A percentile compares a stretch with the other conserved stretches of the same genome.
These are phyloP conservation scores for Linepithema humile DNA, from an alignment of 1,140 invertebrate genomes.

Conservation along the genomic window DNA sequence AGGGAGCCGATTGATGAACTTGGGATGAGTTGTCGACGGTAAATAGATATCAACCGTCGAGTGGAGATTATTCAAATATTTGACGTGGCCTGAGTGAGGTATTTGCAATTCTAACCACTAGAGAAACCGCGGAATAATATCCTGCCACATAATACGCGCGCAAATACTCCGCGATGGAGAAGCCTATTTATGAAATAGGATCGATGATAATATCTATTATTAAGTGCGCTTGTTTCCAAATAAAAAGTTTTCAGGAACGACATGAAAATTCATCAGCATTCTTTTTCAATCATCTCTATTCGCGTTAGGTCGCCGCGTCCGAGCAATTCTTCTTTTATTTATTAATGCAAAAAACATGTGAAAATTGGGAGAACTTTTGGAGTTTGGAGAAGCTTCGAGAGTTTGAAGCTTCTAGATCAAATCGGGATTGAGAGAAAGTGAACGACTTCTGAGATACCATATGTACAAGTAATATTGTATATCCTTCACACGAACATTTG, in stretches of 20 bases:
- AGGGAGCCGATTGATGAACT: conserved; percentile 15
- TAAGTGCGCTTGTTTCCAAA: not conserved
- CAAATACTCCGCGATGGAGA: conserved; percentile 10
- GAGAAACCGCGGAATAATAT: conserved; percentile 29
- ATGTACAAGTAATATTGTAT: too few relatives aligned
- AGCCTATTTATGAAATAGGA: conserved; percentile 40
- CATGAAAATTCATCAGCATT: not conserved
- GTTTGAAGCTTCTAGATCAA: too few relatives aligned
- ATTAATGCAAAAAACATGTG: too few relatives aligned
- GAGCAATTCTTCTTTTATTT: too few relatives aligned
- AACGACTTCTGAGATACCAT: not conserved
- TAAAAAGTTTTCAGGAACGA: conserved; percentile 13
- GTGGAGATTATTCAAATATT: conserved; percentile 63
- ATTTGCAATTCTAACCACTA: conserved; percentile 59
- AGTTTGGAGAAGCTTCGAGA: too few relatives aligned
- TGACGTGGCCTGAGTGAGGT: conserved; percentile 25
- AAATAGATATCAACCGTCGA: conserved; percentile 51
- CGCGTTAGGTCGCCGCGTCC: too few relatives aligned
- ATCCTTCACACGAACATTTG: not conserved
- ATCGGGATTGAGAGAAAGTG: not conserved
- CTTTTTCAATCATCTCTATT: too few relatives aligned
- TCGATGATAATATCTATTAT: conserved; percentile 24
- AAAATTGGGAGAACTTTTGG: too few relatives aligned
- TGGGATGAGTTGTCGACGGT: not conserved
- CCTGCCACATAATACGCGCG: conserved; percentile 9